A percentile compares a stretch with the other conserved stretches of the same genome.
Evolutionary conservation across 1,140 invertebrate genomes (phyloP).

Genomic region (Manduca sexta): DNA sequence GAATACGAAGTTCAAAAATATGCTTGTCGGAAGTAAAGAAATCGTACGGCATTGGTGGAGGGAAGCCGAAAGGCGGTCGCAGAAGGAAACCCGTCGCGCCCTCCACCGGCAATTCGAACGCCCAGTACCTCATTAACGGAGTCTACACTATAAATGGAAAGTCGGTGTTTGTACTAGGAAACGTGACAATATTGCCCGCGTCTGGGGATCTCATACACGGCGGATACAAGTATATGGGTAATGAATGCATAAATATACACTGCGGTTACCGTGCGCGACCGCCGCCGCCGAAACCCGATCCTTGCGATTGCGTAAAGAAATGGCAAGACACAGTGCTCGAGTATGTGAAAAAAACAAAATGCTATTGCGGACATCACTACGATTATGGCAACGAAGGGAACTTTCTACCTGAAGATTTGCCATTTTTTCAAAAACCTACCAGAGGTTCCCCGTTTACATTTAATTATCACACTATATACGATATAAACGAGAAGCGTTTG

Average conservation of each 20-base stretch:
- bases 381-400: conserved; percentile 52
- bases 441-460: conserved; percentile 34
- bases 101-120: conserved; percentile 41
- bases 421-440: conserved; percentile 47
- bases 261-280: conserved; percentile 38
- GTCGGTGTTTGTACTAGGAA: conserved; percentile 37
- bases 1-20: conserved; percentile 28
- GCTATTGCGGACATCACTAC: conserved; percentile 48
- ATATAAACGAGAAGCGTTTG: conserved; percentile 41
- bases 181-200: conserved; percentile 40
- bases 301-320: conserved; percentile 49
- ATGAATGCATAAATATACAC: conserved; percentile 46
- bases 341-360: conserved; percentile 49
- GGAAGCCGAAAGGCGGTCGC: conserved; percentile 23
- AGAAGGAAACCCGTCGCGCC: conserved; percentile 41
- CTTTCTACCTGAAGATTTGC: conserved; percentile 40
- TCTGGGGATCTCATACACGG: conserved; percentile 50
- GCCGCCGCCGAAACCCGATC: conserved; percentile 38
- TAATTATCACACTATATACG: conserved; percentile 54
- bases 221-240: conserved; percentile 31
- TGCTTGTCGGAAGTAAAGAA: conserved; percentile 45
- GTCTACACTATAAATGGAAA: conserved; percentile 38
- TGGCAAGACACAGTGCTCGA: conserved; percentile 45
- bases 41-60: conserved; percentile 31
- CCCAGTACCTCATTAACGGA: conserved; percentile 49